Evolutionary conservation across 1,140 invertebrate species (phyloP).

Genomic region (Lordiphosa stackelbergi): DNA sequence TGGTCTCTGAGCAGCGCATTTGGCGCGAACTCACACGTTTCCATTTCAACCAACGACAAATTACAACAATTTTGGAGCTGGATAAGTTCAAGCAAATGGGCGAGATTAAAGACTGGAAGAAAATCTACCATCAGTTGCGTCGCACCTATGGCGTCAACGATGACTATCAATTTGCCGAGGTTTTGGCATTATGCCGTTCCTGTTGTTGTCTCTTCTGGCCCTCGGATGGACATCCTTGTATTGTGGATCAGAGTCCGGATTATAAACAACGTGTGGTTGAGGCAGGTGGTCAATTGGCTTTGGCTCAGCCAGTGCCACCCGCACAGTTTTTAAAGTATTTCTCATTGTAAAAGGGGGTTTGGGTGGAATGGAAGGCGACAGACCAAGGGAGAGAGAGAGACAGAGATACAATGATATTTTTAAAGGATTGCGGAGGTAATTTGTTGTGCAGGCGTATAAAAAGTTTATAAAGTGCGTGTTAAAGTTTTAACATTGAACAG

Average conservation of each 20-base stretch:
- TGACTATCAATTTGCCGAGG: slow-evolving; percentile 93
- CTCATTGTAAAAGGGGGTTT: slow-evolving; percentile 82
- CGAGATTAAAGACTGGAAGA: slow-evolving; percentile 83
- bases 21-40: slow-evolving; percentile 95
- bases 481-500: slow-evolving; percentile 50
- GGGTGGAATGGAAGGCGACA: neutral
- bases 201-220: slow-evolving; percentile 98
- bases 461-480: slow-evolving; percentile 48
- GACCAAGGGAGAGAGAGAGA: slow-evolving; percentile 49
- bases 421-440: slow-evolving; percentile 25
- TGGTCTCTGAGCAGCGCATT: slow-evolving; percentile 92
- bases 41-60: slow-evolving; percentile 93
- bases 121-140: slow-evolving; percentile 85
- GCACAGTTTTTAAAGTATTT: slow-evolving; percentile 94
- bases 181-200: slow-evolving; percentile 94
- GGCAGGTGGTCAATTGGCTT: slow-evolving; percentile 86
- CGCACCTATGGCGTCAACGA: slow-evolving; percentile 93
- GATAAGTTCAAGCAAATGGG: slow-evolving; percentile 76
- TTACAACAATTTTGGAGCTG: slow-evolving; percentile 83
- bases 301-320: slow-evolving; percentile 90
- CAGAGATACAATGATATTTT: slow-evolving; percentile 48
- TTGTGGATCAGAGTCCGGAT: slow-evolving; percentile 88
- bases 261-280: slow-evolving; percentile 87
- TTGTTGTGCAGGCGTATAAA: slow-evolving; percentile 28
- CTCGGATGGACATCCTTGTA: slow-evolving; percentile 92